Evolutionary conservation across 2,113 vertebrate genomes (phyloP).

Genomic region (Numenius arquata): DNA sequence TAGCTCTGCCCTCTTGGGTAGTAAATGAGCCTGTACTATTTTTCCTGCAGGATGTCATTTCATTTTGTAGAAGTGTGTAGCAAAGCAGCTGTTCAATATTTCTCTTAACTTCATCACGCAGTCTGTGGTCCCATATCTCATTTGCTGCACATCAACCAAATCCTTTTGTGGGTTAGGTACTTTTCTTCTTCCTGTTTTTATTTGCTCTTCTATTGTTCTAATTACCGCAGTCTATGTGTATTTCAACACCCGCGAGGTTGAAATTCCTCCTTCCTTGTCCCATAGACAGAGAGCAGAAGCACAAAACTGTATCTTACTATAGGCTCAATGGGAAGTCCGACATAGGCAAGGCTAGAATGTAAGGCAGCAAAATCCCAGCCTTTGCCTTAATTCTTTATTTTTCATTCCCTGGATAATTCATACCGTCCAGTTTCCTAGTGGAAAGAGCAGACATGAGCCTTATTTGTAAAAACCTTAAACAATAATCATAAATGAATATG

Average conservation of each 20-base stretch:
- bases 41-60: conserved; percentile 54
- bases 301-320: background rate
- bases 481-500: background rate
- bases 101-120: background rate
- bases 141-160: conserved; percentile 55
- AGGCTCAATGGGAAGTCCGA: background rate
- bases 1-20: conserved; percentile 42
- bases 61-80: conserved; percentile 22
- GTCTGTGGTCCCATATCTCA: conserved; percentile 53
- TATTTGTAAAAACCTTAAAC: background rate
- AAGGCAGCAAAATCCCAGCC: background rate
- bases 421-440: background rate
- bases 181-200: conserved; percentile 42
- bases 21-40: background rate
- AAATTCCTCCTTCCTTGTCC: background rate
- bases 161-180: conserved; percentile 37
- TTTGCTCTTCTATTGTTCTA: conserved; percentile 27
- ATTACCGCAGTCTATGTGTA: background rate
- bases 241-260: background rate
- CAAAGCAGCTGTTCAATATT: conserved; percentile 55
- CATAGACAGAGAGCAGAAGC: background rate
- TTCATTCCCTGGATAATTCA: background rate
- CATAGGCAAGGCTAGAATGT: background rate
- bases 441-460: background rate
- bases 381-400: background rate